Conservation (phyloP, 2,113 vertebrate species). For the Neogale vison region DNA sequence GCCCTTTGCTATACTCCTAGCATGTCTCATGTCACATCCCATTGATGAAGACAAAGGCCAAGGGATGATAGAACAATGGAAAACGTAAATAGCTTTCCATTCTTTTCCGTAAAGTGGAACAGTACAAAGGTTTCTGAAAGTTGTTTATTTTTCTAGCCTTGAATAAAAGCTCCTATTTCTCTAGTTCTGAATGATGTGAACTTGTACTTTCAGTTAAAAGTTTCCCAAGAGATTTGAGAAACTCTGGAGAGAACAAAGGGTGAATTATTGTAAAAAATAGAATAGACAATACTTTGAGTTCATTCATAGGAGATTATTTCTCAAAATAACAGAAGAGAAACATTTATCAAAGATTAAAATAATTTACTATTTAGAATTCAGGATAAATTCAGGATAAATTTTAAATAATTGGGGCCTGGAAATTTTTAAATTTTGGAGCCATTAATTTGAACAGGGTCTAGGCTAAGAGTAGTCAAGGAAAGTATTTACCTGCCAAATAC, state of each 20-base stretch:
- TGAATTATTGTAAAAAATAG: background rate
- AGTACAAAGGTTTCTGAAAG: background rate
- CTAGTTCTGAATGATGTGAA: background rate
- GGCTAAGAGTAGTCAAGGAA: background rate
- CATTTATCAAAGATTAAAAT: background rate
- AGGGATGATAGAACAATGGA: background rate
- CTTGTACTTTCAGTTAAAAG: background rate
- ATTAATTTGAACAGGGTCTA: background rate
- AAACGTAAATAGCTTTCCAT: background rate
- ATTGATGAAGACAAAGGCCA: background rate
- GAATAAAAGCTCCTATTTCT: slow-evolving; percentile 20
- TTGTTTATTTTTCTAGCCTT: background rate
- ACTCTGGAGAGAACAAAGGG: background rate
- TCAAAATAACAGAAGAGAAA: slow-evolving; percentile 7
- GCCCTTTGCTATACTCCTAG: background rate
- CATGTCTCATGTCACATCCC: background rate
- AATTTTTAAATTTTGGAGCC: background rate
- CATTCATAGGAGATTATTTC: background rate
- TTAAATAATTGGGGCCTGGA: background rate
- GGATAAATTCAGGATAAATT: slow-evolving; percentile 20
- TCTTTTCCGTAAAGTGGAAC: background rate
- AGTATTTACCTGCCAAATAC: background rate
- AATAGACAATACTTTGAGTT: background rate
- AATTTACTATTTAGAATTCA: background rate
- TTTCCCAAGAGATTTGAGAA: background rate